Evolutionary conservation across 2,797 vertebrate species (phyloP), one percentile per base, ranked within the genome.

Genomic region (Lophotriccus pileatus): DNA sequence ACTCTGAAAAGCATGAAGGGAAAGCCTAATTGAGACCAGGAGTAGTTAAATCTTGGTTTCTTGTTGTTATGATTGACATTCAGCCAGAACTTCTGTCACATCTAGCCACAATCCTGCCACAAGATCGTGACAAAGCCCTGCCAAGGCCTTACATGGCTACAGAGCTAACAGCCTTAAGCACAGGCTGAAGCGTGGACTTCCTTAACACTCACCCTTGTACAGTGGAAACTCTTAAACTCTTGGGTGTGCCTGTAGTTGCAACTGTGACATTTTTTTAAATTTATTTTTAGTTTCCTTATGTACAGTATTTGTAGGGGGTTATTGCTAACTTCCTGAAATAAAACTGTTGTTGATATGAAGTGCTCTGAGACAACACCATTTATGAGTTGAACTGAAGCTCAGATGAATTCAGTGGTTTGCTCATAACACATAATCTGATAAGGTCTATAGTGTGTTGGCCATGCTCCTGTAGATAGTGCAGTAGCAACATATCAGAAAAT

Each of bases 81-180:
- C 63, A 68, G 55, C 15, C 69, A 53, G 49, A 77, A 62, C 2
- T 7, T 22, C 23, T 27, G 32, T 56, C 46, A 11, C 47, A 49
- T 36, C 17, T 5, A 24, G 62, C 52, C 52, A 70, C 49, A 75
- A 28, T 14, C 10, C 34, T 43, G 49, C 27, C 49, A 28, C 27
- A 28, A 17, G 49, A 28, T 27, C 27, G 2, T 18, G 47, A 74
- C 64, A 59, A 32, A 64, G 52, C 66, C 32, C 52, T 93, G 36
- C 66, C 56, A 25, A 41, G 18, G 43, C 30, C 64, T 75, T 20
- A 24, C 0, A 0, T 43, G 23, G 49, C 68, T 30, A 8, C 7
- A 44, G n/a, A 77, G 27, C 27, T 6, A 55, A 50, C 4, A 34
- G 52, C 41, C 59, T 37, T 36, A 66, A 50, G 34, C 60, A 73